A percentile compares a stretch with the other conserved stretches of the same genome.
These are phyloP conservation scores for Phymorhynchus buccinoides DNA, from an alignment of 1,140 invertebrate species.

Conservation along the genomic window DNA sequence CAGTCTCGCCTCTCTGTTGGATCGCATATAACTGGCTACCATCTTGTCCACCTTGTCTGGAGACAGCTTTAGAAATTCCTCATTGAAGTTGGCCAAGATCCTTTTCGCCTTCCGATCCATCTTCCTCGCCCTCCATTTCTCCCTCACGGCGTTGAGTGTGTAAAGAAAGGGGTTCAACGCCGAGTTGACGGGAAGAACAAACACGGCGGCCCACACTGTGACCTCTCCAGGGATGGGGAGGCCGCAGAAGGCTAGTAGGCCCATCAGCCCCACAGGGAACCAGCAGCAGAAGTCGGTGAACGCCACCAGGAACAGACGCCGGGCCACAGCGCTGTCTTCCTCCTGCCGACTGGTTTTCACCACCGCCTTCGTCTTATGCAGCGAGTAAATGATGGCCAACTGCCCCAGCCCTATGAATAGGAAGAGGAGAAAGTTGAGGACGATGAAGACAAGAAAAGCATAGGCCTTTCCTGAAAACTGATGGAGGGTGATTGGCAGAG, in stretches of 20 bases:
- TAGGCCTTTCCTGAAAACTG: constrained; percentile 45
- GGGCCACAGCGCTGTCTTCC: constrained; percentile 43
- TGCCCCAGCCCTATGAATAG: constrained; percentile 46
- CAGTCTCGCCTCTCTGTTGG: too few species aligned
- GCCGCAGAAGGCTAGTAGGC: constrained; percentile 43
- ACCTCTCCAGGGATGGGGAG: constrained; percentile 46
- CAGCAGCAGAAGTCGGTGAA: constrained; percentile 44
- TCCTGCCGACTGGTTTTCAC: neutral
- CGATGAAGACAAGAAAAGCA: constrained; percentile 46
- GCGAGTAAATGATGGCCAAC: constrained; percentile 41
- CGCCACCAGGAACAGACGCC: constrained; percentile 40
- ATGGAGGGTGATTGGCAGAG: constrained; percentile 45
- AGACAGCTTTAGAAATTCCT: too few species aligned
- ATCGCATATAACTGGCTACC: too few species aligned
- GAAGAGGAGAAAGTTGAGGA: constrained; percentile 48
- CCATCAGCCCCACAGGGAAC: constrained; percentile 35
- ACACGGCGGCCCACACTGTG: constrained; percentile 50
- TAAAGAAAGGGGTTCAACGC: constrained; percentile 57
- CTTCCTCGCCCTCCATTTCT: neutral
- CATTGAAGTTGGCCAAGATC: neutral
- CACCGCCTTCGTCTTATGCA: neutral
- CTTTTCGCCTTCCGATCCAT: neutral
- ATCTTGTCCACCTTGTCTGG: too few species aligned
- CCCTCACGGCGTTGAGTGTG: constrained; percentile 36
- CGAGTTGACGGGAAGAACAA: constrained; percentile 53